A percentile compares a stretch with the other conserved stretches of the same genome.
Conservation (phyloP, 53 echinoderm and acorn worm genomes). For the Arbacia lixula region DNA sequence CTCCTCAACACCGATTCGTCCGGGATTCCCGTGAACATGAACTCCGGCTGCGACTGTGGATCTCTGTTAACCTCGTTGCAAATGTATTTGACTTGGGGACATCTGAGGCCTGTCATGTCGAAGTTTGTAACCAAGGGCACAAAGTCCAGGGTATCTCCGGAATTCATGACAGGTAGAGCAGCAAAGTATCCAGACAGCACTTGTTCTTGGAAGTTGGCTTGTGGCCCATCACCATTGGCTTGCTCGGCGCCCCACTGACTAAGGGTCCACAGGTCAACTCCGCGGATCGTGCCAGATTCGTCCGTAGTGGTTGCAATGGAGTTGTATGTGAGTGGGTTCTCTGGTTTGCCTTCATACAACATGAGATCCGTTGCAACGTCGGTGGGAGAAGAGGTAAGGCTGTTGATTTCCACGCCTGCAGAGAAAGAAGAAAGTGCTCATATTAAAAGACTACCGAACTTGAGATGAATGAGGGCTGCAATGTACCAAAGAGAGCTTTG, state of each 20-base stretch:
- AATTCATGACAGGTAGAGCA: constrained; percentile 65
- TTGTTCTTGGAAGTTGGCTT: constrained; percentile 65
- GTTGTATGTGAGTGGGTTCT: constrained; percentile 71
- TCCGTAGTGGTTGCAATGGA: constrained; percentile 74
- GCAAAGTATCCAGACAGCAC: constrained; percentile 79
- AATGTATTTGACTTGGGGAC: constrained; percentile 74
- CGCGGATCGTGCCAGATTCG: constrained; percentile 69
- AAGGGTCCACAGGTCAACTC: constrained; percentile 74
- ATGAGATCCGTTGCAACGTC: constrained; percentile 50
- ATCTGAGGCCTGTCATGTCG: constrained; percentile 82
- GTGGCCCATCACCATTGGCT: constrained; percentile 81
- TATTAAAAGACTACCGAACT: neutral
- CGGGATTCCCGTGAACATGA: constrained; percentile 73
- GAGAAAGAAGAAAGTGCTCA: neutral
- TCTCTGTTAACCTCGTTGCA: constrained; percentile 87
- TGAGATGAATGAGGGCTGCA: too few species aligned
- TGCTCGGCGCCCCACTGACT: constrained; percentile 85
- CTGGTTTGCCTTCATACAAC: constrained; percentile 72
- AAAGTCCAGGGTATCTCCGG: constrained; percentile 77
- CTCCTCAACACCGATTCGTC: constrained; percentile 70
- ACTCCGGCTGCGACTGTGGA: constrained; percentile 67
- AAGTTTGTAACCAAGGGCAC: constrained; percentile 70
- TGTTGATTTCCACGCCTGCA: constrained; percentile 37
- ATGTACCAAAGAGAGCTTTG: neutral
- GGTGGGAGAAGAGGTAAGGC: constrained; percentile 40